Base-by-base conservation (phyloP, 1,140 invertebrate species). In the Triops cancriformis region DNA sequence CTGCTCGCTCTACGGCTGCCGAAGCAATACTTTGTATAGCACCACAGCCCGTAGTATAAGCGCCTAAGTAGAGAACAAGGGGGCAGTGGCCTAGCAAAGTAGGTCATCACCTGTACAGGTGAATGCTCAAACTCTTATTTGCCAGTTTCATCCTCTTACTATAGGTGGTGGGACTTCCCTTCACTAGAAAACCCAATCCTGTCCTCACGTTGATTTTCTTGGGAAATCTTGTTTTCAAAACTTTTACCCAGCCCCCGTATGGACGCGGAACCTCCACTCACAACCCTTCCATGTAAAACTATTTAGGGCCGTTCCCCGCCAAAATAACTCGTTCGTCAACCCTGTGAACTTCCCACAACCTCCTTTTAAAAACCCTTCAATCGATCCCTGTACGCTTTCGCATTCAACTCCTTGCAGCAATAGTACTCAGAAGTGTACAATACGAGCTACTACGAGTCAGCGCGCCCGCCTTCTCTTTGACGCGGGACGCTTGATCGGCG, bases 71-170 rank as follows among this genome's bases (percentile, higher is more conserved):
- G 18, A 18, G 51, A 64, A 18, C 31, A 37, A 64, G 23, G n/a
- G 51, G 51, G 51, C 51, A 64, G 51, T 64, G 51, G 51, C 51
- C 51, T 64, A 64, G n/a, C 10, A 64, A 64, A 64, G 51, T 64
- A 23, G 51, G 51, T 64, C 51, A 64, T 64, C 51, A 64, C 51
- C 51, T 64, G 51, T 64, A 64, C 51, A 23, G 51, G 51, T 64
- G 51, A 64, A 64, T 23, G 51, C 51, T 64, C 51, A 64, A 37
- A 37, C 23, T 64, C 51, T 64, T 64, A 64, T 64, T 64, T 64
- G 51, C 23, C 51, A 6, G 31, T 64, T 64, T 64, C 51, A 14
- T n/a, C 51, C 51, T 64, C 18, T 23, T 64, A 64, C 14, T 23
- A 64, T 64, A 64, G 51, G 51, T 64, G 14, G 51, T 64, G 23